Base-by-base conservation (phyloP, 2,113 vertebrate genomes). In the Malurus melanocephalus region DNA sequence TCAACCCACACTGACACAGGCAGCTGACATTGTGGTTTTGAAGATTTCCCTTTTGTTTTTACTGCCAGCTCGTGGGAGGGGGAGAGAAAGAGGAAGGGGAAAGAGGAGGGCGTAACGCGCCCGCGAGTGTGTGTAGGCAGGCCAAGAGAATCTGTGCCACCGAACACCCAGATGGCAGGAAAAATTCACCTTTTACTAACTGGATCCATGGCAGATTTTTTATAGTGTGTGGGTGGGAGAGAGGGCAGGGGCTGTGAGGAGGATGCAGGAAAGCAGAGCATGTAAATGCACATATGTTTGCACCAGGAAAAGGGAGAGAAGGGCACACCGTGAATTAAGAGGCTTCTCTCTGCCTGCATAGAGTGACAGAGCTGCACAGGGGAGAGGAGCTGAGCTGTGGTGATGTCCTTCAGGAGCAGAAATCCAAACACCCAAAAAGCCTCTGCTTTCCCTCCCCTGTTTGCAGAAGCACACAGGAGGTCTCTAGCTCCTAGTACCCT, bases 161-260 rank as follows among this genome's bases (percentile, higher is more conserved):
- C 0, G 0, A 93, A 93, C 86, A 88, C 93, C 92, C 94, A 96
- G 93, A 96, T 96, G 95, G 90, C 86, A 90, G 69, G 80, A 93
- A 95, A 94, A 91, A 94, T 82, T 95, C 95, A 95, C 94, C 95
- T 96, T 96, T 94, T 88, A 65, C 88, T 93, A 86, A 93, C 73
- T 91, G 94, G 80, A 92, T 93, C 49, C 0, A 11, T 87, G 85
- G 85, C 93, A 89, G 92, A 93, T 93, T 95, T 94, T 94, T 88
- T 81, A 27, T 42, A 55, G 55, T 6, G 10, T 48, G 88, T 89
- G 80, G 83, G 85, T 86, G 72, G 83, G 49, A 92, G 82, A 93
- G 76, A 93, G 89, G 80, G 87, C 81, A 95, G 81, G 40, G 80
- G 65, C 80, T 89, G 76, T 53, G 76, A 87, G 80, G 77, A 89